Evolutionary conservation across 1,140 invertebrate genomes (phyloP).

Genomic region (Zaprionus capensis): DNA sequence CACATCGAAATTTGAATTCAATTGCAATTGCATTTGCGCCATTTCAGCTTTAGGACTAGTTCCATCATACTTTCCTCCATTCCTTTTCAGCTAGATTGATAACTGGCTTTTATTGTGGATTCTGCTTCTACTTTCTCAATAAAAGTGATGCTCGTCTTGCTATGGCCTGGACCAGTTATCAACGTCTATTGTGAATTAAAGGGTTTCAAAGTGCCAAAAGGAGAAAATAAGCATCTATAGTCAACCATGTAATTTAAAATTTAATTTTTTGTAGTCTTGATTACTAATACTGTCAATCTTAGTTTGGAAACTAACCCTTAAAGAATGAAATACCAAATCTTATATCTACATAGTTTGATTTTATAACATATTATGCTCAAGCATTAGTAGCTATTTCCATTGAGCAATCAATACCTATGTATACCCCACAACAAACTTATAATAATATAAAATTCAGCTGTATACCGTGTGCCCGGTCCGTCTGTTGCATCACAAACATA

Average conservation of each 20-base stretch:
- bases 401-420: no score
- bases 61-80: not conserved
- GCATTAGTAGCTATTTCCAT: no score
- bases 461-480: no score
- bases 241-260: not conserved
- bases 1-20: constrained; percentile 72
- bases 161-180: constrained; percentile 63
- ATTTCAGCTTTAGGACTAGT: constrained; percentile 10
- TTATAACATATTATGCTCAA: no score
- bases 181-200: constrained; percentile 57
- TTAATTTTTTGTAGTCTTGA: no score
- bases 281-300: not conserved
- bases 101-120: constrained; percentile 64
- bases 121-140: constrained; percentile 34
- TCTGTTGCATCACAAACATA: no score
- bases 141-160: constrained; percentile 22
- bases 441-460: no score
- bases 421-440: no score
- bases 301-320: no score
- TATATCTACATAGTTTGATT: no score
- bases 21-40: constrained; percentile 63
- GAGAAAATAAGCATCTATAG: constrained; percentile 15
- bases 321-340: no score
- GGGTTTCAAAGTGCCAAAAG: constrained; percentile 16
- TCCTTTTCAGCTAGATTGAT: constrained; percentile 20